Evolutionary conservation across 1,140 invertebrate species (phyloP).

Genomic region (Drosophila dunni): DNA sequence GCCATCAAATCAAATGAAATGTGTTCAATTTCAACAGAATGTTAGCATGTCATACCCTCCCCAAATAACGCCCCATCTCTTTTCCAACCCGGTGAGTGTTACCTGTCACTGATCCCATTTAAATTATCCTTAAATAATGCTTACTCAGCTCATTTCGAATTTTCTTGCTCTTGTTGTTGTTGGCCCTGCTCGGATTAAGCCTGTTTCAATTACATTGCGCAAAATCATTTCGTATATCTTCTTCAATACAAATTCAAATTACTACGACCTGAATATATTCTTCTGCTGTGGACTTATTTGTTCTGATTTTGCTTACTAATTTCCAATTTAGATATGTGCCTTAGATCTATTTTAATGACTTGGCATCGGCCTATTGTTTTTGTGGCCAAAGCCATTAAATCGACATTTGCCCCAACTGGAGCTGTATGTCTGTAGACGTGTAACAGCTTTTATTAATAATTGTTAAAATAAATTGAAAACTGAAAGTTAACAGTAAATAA

Average conservation of each 20-base stretch:
- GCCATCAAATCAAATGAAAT: constrained; percentile 71
- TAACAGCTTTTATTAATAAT: not conserved
- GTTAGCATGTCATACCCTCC: constrained; percentile 1
- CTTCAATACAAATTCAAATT: constrained; percentile 33
- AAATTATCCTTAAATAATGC: constrained; percentile 71
- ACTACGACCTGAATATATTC: not conserved
- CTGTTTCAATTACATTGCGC: constrained; percentile 45
- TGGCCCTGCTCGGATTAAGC: constrained; percentile 29
- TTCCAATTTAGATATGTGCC: not conserved
- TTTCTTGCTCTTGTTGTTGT: constrained; percentile 2
- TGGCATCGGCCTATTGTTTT: not conserved
- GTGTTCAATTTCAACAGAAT: constrained; percentile 39
- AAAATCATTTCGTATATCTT: constrained; percentile 27
- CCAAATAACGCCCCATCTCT: not conserved
- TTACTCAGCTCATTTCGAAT: constrained; percentile 52
- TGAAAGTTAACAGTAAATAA: no score
- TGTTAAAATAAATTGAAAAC: no score
- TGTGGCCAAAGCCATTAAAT: not conserved
- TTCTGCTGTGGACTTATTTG: constrained; percentile 7
- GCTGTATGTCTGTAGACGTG: not conserved
- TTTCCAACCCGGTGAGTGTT: not conserved
- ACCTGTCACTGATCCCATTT: constrained; percentile 47
- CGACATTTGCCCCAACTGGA: not conserved
- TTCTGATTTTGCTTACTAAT: constrained; percentile 4
- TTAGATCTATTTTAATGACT: constrained; percentile 6